These are phyloP conservation scores for Corythaixoides concolor DNA, from an alignment of 2,113 vertebrate species.

Conservation along the genomic window DNA sequence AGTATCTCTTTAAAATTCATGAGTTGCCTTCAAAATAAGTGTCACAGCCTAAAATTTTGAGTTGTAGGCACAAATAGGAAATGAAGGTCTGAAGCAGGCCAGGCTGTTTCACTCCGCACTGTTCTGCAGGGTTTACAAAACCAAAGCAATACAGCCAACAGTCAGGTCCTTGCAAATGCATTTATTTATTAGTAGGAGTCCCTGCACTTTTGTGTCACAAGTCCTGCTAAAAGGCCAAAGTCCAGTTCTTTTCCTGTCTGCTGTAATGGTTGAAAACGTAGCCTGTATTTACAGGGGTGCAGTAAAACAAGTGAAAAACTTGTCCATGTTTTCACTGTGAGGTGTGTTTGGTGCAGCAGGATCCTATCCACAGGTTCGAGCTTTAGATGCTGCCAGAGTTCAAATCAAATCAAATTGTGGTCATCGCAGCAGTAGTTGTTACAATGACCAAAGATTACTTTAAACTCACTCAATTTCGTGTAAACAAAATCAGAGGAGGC, in stretches of 20 bases:
- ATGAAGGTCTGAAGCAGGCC: not conserved
- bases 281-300: accelerated
- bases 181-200: not conserved
- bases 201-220: not conserved
- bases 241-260: not conserved
- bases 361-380: accelerated
- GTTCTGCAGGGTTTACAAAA: not conserved
- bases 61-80: not conserved
- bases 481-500: not conserved
- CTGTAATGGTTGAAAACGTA: not conserved
- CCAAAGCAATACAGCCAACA: not conserved
- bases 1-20: not conserved
- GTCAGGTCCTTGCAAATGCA: not conserved
- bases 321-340: not conserved
- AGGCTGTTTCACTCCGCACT: not conserved
- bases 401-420: not conserved
- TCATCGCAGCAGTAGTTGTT: not conserved
- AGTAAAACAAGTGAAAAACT: not conserved
- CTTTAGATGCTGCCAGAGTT: not conserved
- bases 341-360: not conserved
- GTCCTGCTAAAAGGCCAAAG: not conserved
- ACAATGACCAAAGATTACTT: not conserved
- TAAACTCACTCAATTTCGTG: not conserved
- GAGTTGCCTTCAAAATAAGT: not conserved
- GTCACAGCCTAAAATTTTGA: not conserved